Conservation (phyloP, 2,113 vertebrate genomes). For the Propithecus coquereli region DNA sequence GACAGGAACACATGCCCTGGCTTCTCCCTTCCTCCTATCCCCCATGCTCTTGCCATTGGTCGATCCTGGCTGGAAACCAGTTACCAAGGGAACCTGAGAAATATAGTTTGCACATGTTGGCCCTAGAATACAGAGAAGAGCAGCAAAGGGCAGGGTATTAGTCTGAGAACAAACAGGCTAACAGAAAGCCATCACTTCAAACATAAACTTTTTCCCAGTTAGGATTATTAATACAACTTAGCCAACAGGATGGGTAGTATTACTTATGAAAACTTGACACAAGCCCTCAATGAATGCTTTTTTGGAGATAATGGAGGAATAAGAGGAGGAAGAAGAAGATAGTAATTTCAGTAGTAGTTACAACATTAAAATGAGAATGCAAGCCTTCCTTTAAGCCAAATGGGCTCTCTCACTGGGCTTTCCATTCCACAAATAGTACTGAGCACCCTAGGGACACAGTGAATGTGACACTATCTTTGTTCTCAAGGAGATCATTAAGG, state of each 20-base stretch:
- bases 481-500: neutral
- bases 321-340: neutral
- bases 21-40: neutral
- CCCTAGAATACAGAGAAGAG: neutral
- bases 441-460: neutral
- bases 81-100: neutral
- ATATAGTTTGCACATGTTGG: neutral
- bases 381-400: neutral
- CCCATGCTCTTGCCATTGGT: neutral
- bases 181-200: neutral
- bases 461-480: neutral
- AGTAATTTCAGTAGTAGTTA: conserved; percentile 9
- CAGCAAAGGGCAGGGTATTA: neutral
- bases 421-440: neutral
- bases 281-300: neutral
- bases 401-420: neutral
- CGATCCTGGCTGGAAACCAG: neutral
- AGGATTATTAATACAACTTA: neutral
- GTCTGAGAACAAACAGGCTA: neutral
- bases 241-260: neutral
- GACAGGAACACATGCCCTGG: neutral
- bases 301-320: neutral
- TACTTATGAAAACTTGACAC: neutral
- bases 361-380: neutral
- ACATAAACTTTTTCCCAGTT: neutral